These are phyloP conservation scores for Branchinecta lindahli DNA, from an alignment of 1,140 invertebrate genomes.

Conservation along the genomic window DNA sequence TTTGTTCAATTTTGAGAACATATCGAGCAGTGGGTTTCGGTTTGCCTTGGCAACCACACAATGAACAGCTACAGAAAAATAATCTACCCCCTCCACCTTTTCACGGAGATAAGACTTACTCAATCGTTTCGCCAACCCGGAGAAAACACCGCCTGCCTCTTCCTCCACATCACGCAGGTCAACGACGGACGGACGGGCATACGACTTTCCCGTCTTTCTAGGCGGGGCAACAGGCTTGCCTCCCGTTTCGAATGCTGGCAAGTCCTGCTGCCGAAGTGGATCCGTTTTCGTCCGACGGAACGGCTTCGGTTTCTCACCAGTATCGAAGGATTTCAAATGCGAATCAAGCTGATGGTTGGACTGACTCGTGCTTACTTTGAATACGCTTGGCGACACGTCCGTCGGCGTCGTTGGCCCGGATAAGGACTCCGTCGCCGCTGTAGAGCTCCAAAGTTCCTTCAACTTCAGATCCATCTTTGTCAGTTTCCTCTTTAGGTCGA, in stretches of 20 bases:
- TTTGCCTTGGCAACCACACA: too few relatives aligned
- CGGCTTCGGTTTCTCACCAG: background rate
- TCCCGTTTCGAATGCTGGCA: background rate
- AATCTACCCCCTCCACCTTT: too few relatives aligned
- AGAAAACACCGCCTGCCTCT: background rate
- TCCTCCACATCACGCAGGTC: too few relatives aligned
- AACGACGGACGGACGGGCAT: background rate
- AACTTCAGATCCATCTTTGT: conserved; percentile 62
- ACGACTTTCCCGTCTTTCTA: background rate
- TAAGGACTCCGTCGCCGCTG: conserved; percentile 10
- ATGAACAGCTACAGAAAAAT: too few relatives aligned
- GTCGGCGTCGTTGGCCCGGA: conserved; percentile 4
- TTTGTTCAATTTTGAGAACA: too few relatives aligned
- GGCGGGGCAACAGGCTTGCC: background rate
- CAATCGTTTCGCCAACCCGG: background rate
- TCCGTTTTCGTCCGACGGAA: background rate
- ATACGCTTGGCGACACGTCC: background rate
- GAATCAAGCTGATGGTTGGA: background rate
- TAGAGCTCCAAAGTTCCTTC: conserved; percentile 30
- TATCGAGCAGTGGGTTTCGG: too few relatives aligned
- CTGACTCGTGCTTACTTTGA: background rate
- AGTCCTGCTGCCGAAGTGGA: background rate
- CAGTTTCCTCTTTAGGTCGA: conserved; percentile 60
- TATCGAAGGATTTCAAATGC: background rate
- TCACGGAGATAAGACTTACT: background rate